A percentile compares a stretch with the other conserved stretches of the same genome.
Evolutionary conservation across 2,888 invertebrate genomes (phyloP).

Genomic region (Cheilosia vernalis): DNA sequence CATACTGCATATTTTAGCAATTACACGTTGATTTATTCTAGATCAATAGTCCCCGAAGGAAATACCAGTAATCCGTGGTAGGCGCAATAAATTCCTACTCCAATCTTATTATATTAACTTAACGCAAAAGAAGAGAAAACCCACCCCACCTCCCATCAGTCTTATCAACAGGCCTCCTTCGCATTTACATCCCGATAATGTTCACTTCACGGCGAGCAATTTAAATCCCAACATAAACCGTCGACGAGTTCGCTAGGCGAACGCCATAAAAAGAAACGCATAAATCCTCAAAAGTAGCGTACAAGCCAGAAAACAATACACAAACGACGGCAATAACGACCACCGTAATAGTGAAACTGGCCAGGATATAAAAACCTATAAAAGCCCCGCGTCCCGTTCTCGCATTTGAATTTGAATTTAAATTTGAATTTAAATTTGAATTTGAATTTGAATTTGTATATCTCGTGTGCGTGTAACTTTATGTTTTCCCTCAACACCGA

Average conservation of each 20-base stretch:
- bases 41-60: constrained; percentile 48
- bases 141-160: constrained; percentile 20
- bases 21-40: constrained; percentile 67
- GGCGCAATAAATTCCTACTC: constrained; percentile 12
- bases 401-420: constrained; percentile 51
- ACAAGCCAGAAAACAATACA: constrained; percentile 58
- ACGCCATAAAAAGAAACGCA: constrained; percentile 63
- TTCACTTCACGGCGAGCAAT: constrained; percentile 37
- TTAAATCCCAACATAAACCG: constrained; percentile 62
- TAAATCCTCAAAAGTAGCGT: constrained; percentile 61
- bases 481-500: constrained; percentile 46
- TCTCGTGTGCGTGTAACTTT: constrained; percentile 62
- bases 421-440: too few relatives aligned
- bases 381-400: constrained; percentile 42
- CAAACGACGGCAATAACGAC: constrained; percentile 28
- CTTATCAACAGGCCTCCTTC: constrained; percentile 52
- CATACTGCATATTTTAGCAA: constrained; percentile 62
- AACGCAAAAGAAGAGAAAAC: constrained; percentile 1
- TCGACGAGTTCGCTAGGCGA: constrained; percentile 31
- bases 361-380: constrained; percentile 64
- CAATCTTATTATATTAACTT: constrained; percentile 47
- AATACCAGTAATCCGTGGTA: constrained; percentile 12
- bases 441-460: constrained; percentile 22
- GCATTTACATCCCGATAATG: constrained; percentile 53
- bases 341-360: constrained; percentile 8